Percentiles rank a stretch among this genome's conserved stretches.
Evolutionary conservation across 92 coral and sea anemone genomes (phyloP).

Genomic region (Parazoanthus atlanticus): DNA sequence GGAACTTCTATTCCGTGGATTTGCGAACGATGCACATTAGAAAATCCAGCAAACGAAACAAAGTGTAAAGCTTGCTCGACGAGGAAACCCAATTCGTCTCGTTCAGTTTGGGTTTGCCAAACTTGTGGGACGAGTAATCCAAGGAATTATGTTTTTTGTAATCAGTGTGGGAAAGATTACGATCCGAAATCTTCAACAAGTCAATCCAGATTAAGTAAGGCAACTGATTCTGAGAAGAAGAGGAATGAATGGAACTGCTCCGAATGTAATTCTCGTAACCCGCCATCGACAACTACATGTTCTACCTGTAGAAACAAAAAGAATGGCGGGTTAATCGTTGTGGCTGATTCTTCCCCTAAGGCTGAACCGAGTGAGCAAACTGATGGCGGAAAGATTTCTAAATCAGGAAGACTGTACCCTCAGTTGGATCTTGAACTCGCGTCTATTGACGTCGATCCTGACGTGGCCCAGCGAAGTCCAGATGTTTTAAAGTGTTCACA

Average conservation of each 20-base stretch:
- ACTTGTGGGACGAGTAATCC: slow-evolving; percentile 52
- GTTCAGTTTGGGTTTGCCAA: slow-evolving; percentile 42
- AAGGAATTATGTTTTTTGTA: slow-evolving; percentile 42
- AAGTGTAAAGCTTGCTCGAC: slow-evolving; percentile 77
- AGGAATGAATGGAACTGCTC: slow-evolving; percentile 77
- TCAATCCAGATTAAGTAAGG: slow-evolving; percentile 10
- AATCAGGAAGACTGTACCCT: slow-evolving; percentile 58
- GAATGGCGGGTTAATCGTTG: slow-evolving; percentile 20
- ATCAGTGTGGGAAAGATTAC: slow-evolving; percentile 36
- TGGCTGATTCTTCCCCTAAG: slow-evolving; percentile 35
- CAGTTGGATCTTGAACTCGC: slow-evolving; percentile 53
- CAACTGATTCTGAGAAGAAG: slow-evolving; percentile 1
- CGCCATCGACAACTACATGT: slow-evolving; percentile 52
- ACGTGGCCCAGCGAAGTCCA: slow-evolving; percentile 69
- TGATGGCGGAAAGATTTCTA: slow-evolving; percentile 13
- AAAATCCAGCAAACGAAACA: slow-evolving; percentile 57
- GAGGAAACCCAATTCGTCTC: slow-evolving; percentile 32
- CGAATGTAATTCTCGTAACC: slow-evolving; percentile 72
- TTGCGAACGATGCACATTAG: slow-evolving; percentile 69
- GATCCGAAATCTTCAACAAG: slow-evolving; percentile 30
- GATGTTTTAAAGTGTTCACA: slow-evolving; percentile 85
- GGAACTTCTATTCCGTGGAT: slow-evolving; percentile 60
- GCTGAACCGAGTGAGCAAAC: slow-evolving; percentile 21
- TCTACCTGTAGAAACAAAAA: slow-evolving; percentile 67
- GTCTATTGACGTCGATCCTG: slow-evolving; percentile 63